Conservation (phyloP, 2,888 invertebrate genomes). For the Lepidochrysops patricia region DNA sequence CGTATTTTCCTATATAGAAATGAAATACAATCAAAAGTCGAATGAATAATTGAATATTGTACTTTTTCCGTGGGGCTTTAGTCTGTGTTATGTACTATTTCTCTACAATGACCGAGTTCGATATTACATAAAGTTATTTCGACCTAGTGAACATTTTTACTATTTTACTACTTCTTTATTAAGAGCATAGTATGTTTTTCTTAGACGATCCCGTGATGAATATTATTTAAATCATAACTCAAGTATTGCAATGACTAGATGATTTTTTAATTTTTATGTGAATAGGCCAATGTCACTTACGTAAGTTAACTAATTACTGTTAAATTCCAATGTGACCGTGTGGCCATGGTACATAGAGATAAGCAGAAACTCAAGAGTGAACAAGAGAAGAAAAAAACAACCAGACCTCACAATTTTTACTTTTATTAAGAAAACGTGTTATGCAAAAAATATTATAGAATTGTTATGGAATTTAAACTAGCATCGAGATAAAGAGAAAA, state of each 20-base stretch:
- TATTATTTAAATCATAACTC: background rate
- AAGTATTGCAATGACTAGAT: background rate
- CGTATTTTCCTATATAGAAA: slow-evolving; percentile 53
- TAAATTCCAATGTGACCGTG: background rate
- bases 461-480: no score
- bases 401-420: no score
- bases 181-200: no score
- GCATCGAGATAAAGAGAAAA: no score
- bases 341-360: background rate
- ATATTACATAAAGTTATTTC: no score
- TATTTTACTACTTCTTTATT: no score
- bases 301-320: background rate
- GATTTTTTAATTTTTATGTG: background rate
- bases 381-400: background rate
- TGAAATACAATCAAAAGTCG: slow-evolving; percentile 55
- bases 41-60: slow-evolving; percentile 44
- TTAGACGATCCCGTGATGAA: background rate
- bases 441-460: background rate
- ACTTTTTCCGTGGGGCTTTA: background rate
- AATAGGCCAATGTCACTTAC: background rate
- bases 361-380: background rate
- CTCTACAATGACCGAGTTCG: no score
- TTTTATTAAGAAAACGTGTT: no score
- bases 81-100: no score
- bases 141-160: no score